Evolutionary conservation across 2,113 vertebrate genomes (phyloP), one percentile per base, ranked within the genome.

Genomic region (Myrmophylax atrothorax): DNA sequence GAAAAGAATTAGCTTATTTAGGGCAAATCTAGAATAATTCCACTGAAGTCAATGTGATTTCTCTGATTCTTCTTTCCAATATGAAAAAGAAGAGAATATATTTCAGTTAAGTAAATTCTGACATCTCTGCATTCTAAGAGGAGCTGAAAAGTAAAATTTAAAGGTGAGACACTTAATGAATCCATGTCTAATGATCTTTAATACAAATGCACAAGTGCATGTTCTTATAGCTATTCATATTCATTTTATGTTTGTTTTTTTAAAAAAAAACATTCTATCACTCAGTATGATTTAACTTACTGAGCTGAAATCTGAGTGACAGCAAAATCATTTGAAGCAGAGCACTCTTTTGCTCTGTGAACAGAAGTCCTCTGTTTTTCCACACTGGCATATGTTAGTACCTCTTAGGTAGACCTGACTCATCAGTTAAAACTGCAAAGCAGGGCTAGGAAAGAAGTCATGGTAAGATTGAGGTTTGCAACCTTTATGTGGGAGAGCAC

Each of bases 101-200:
- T 69, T 49, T 95, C 67, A 77, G 22, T 70, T 67, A 73, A 62
- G 9, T 42, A 62, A 90, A 88, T 82, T 80, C 49, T 70, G 33
- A 37, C 31, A 66, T 73, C 18, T 5, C 12, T 42, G 19, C 12
- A 33, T 73, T 85, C 73, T 70, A 82, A 84, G 25, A 96, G 84
- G 86, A 94, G 89, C 58, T 93, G 82, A 96, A 91, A 97, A 90
- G 50, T 35, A 92, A 52, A 80, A 94, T 96, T 82, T 84, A 87
- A 94, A 97, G 77, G 73, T 94, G 95, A 96, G 46, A 79, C 35
- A 46, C 33, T 96, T 97, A 96, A 94, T 87, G 86, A 88, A 91
- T 95, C 81, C 68, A 55, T 95, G 50, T 93, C 68, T 96, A 97
- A 97, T 97, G 95, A 84, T 80, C 87, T 97, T 31, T 86, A 96